Evolutionary conservation across 2,888 invertebrate species (phyloP).

Genomic region (Rhyacophila evoluta): DNA sequence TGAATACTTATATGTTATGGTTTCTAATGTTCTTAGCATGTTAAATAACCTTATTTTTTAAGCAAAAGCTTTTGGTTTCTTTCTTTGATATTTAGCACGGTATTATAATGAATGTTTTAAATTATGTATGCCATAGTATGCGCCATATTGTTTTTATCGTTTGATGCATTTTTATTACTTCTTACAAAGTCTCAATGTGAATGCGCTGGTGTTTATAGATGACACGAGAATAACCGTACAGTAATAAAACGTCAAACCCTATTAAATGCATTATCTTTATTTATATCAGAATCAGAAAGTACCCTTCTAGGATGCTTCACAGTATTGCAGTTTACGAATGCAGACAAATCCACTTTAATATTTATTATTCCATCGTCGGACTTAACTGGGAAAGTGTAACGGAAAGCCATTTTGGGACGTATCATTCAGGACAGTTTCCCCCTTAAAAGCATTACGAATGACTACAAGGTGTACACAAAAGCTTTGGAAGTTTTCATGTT

Average conservation of each 20-base stretch:
- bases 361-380: conserved; percentile 52
- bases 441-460: conserved; percentile 17
- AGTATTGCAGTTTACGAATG: neutral
- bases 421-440: conserved; percentile 23
- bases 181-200: too few species aligned
- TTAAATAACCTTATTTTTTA: too few species aligned
- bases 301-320: neutral
- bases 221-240: neutral
- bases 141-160: too few species aligned
- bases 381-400: conserved; percentile 40
- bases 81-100: too few species aligned
- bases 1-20: too few species aligned
- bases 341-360: conserved; percentile 48
- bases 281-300: conserved; percentile 1
- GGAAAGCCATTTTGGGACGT: conserved; percentile 39
- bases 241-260: neutral
- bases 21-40: too few species aligned
- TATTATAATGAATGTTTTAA: too few species aligned
- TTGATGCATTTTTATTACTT: too few species aligned
- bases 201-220: too few species aligned
- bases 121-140: too few species aligned
- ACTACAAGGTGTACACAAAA: neutral
- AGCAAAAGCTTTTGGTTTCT: too few species aligned
- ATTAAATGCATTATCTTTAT: conserved; percentile 16
- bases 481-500: neutral